Evolutionary conservation across 2,888 invertebrate genomes (phyloP), one percentile per base, ranked within the genome.

Genomic region (Lasioglossum leucozonium): DNA sequence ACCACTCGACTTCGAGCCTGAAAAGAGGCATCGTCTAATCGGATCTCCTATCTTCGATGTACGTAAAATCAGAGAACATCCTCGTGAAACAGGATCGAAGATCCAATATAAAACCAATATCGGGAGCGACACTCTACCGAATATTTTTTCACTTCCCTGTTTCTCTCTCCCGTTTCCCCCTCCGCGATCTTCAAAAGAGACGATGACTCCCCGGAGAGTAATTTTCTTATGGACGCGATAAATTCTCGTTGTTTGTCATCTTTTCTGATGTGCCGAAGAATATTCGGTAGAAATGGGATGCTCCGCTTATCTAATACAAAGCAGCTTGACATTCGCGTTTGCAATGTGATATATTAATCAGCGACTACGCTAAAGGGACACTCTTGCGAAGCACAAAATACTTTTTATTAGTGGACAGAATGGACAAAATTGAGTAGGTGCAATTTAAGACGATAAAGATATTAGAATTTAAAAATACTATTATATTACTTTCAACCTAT

Each of bases 101-200:
- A 92, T 91, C 90, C 89, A 92, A 93, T 93, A 92, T 91, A 92
- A 92, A 92, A 91, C 88, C 91, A 93, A 93, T 93, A 93, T 91
- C 90, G 83, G 82, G 88, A 92, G 89, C 91, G 90, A 90, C 90
- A 90, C 85, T 87, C 77, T 71, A 83, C 44, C 82, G 74, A 84
- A 84, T 82, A 79, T 71, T 62, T 78, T 62, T 82, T 69, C 75
- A 62, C 47, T 55, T 10, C 40, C 55, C n/a, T 58, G 44, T 44
- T n/a, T 16, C 10, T 55, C 6, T 4, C 18, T 42, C 71, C 6
- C 18, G 47, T 47, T 26, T 22, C 13, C 51, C 26, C 13, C 51
- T 22, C 5, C 40, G 5, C 6, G 34, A n/a, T 6, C 34, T 55
- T 22, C 30, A 16, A 6, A 42, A 44, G 58, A 73, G 6, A 40